Percentiles rank a stretch among this genome's conserved stretches.
Conservation (phyloP, 2,888 invertebrate genomes). For the Leptopterna dolabrata region DNA sequence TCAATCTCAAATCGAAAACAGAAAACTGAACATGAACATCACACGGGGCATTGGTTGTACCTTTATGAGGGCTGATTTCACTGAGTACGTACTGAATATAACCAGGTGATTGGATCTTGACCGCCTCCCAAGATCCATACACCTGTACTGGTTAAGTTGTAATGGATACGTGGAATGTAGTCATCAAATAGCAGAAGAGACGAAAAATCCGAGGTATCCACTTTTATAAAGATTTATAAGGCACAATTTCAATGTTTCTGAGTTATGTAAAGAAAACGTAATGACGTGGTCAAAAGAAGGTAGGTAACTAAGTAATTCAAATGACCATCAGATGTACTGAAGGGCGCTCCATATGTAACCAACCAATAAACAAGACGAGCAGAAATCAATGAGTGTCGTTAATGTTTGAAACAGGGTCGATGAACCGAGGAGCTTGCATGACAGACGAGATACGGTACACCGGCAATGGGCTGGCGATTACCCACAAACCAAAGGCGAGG, state of each 20-base stretch:
- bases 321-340: neutral
- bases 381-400: neutral
- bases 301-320: neutral
- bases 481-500: constrained; percentile 72
- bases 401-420: constrained; percentile 54
- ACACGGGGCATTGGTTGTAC: too few relatives aligned
- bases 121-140: too few relatives aligned
- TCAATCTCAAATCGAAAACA: too few relatives aligned
- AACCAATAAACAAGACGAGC: neutral
- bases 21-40: too few relatives aligned
- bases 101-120: too few relatives aligned
- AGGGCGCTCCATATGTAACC: neutral
- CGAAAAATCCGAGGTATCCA: too few relatives aligned
- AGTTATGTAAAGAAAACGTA: neutral
- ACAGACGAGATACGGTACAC: constrained; percentile 82
- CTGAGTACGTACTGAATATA: too few relatives aligned
- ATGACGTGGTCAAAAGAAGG: neutral
- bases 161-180: too few relatives aligned
- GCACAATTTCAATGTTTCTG: neutral
- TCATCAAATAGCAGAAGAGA: too few relatives aligned
- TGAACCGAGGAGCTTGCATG: constrained; percentile 57
- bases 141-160: too few relatives aligned
- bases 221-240: neutral
- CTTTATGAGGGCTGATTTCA: too few relatives aligned
- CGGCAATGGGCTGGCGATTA: constrained; percentile 69